Evolutionary conservation across 2,113 vertebrate genomes (phyloP).

Genomic region (Sarotherodon lohbergeri): DNA sequence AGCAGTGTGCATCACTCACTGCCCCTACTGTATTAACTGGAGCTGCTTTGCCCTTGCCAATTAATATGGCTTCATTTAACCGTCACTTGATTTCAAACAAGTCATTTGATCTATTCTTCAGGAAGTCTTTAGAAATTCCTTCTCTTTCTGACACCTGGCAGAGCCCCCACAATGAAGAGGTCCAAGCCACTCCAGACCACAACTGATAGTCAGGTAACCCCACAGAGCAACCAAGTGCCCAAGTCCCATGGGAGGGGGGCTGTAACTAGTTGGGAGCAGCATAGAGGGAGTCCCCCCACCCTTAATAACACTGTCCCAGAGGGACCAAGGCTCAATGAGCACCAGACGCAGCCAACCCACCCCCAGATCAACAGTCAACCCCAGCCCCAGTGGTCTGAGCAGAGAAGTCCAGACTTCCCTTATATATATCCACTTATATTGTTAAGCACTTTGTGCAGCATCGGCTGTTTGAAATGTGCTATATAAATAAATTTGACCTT

Average conservation of each 20-base stretch:
- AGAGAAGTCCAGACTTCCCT: no score
- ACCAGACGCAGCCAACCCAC: neutral
- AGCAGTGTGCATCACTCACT: neutral
- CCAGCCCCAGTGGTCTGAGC: no score
- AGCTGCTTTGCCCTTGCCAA: neutral
- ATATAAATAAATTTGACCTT: no score
- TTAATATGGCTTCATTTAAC: neutral
- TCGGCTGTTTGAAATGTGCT: no score
- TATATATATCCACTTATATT: no score
- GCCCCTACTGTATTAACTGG: neutral
- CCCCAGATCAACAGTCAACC: no score
- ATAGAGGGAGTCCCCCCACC: neutral
- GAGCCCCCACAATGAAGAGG: neutral
- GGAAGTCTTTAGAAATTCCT: neutral
- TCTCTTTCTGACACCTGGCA: neutral
- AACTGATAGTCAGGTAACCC: neutral
- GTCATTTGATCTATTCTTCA: neutral
- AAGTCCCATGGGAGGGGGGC: neutral
- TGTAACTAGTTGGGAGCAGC: neutral
- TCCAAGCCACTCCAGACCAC: neutral
- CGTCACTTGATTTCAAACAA: neutral
- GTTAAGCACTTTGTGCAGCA: no score
- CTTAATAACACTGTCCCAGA: neutral
- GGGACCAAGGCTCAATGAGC: neutral
- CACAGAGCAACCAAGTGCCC: neutral